These are phyloP conservation scores for Kryptopterus vitreolus DNA, from an alignment of 2,797 vertebrate genomes.

Conservation along the genomic window DNA sequence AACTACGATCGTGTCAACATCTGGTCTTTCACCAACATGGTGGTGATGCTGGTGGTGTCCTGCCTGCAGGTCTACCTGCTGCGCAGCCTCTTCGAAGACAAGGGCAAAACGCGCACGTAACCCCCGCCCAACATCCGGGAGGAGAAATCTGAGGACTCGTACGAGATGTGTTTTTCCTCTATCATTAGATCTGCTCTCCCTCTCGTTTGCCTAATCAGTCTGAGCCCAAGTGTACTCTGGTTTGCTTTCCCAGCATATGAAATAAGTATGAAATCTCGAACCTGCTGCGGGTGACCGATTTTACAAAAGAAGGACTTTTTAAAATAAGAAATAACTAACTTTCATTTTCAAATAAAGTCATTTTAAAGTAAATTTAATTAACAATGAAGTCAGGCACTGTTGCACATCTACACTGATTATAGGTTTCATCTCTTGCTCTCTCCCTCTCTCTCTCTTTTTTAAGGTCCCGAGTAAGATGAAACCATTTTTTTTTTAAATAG, in stretches of 20 bases:
- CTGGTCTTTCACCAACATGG: slow-evolving; percentile 88
- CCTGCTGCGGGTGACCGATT: slow-evolving; percentile 30
- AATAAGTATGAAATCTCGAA: slow-evolving; percentile 22
- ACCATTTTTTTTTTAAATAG: not conserved
- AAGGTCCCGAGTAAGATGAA: not conserved
- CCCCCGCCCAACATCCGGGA: slow-evolving; percentile 14
- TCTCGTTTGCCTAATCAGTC: slow-evolving; percentile 37
- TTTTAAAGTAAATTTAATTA: slow-evolving; percentile 20
- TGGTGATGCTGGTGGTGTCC: slow-evolving; percentile 87
- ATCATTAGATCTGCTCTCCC: not conserved
- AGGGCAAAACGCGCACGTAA: slow-evolving; percentile 89
- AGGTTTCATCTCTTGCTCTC: not conserved
- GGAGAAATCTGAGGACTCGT: slow-evolving; percentile 10
- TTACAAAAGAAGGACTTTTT: slow-evolving; percentile 9
- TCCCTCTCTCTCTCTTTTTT: not conserved
- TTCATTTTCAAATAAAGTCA: slow-evolving; percentile 10
- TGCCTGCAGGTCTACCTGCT: slow-evolving; percentile 90
- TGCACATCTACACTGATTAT: slow-evolving; percentile 6
- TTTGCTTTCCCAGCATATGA: slow-evolving; percentile 19
- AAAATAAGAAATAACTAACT: slow-evolving; percentile 2
- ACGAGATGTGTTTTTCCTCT: not conserved
- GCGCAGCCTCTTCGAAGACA: slow-evolving; percentile 93
- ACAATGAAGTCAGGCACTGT: slow-evolving; percentile 4
- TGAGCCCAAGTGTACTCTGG: slow-evolving; percentile 32
- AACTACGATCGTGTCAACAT: slow-evolving; percentile 93